phyloP scores from a whole-genome alignment of 2,797 vertebrate species.

The Myiotriccus ornatus region DNA sequence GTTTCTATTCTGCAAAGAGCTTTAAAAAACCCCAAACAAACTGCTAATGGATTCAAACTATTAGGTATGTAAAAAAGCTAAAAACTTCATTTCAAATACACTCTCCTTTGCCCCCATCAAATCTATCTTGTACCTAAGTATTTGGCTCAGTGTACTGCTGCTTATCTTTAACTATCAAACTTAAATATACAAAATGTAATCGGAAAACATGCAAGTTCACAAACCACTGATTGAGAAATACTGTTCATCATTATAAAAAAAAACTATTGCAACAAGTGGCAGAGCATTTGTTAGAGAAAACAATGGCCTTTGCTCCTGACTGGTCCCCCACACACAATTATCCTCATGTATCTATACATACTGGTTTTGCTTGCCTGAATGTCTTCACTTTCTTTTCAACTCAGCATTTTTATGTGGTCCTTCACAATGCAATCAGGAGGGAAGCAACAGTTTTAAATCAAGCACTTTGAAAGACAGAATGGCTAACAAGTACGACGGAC shows the following conservation, averaged over 20 bases:
- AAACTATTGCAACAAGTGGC: neutral
- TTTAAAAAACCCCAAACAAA: neutral
- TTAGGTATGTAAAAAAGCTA: neutral
- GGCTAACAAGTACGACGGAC: neutral
- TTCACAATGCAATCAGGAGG: neutral
- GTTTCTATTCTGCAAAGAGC: neutral
- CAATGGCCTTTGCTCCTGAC: neutral
- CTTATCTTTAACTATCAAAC: neutral
- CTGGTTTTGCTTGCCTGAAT: neutral
- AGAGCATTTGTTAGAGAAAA: neutral
- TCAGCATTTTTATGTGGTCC: neutral
- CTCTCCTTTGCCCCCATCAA: neutral
- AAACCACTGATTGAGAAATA: conserved; percentile 25
- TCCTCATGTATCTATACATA: neutral
- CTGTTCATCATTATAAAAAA: neutral
- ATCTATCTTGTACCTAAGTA: neutral
- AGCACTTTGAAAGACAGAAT: neutral
- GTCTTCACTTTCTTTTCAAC: neutral
- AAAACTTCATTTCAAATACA: neutral
- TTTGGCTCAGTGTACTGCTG: neutral
- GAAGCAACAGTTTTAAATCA: neutral
- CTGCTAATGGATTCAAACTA: neutral
- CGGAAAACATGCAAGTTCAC: conserved; percentile 6
- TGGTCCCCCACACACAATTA: neutral
- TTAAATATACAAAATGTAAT: conserved; percentile 3